Base-by-base conservation (phyloP, 1,140 invertebrate species). In the Hormaphis cornu region DNA sequence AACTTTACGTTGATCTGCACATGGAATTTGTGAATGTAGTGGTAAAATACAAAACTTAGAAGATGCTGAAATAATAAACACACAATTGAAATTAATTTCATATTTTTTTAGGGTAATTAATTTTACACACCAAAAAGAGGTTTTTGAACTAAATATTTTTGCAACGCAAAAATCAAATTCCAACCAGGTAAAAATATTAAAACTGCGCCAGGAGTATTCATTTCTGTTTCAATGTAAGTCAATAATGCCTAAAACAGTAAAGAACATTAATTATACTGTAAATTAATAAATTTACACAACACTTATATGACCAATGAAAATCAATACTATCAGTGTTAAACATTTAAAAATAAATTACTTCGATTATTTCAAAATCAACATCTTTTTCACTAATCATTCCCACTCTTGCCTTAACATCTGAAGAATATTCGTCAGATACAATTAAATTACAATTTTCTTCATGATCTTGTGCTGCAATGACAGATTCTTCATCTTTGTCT, bases 181-280 rank as follows among this genome's bases (percentile, higher is more conserved):
- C 93, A 96, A 0, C 95, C 95, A 8, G 94, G 93, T 0, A 98
- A 79, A 77, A 98, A 98, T 2, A 97, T 82, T 0, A 98, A 78
- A 6, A 97, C 87, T 1, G 95, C 93, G 1, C 94, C 95, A 1
- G 86, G 84, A 20, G 87, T 82, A 40, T 84, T 80, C 59, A 90
- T 82, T 0, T 78, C 77, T 72, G 86, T 86, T 50, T 66, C 61
- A 44, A 97, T 91, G 74, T 95, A 87, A 16, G 80, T 75, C 4
- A 97, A 78, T 0, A 97, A 76, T 0, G 87, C 81, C 81, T 82
- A 72, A 22, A 77, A 74, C 37, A 71, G 69, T 33, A 66, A 42
- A n/a, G n/a, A 46, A 10, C 3, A 22, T 28, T 70, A 42, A 48
- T 46, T 63, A 46, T 33, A 61, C 35, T 24, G 35, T 46, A 2